Evolutionary conservation across 2,888 invertebrate genomes (phyloP), one percentile per base, ranked within the genome.

Genomic region (Morpho deidamia): DNA sequence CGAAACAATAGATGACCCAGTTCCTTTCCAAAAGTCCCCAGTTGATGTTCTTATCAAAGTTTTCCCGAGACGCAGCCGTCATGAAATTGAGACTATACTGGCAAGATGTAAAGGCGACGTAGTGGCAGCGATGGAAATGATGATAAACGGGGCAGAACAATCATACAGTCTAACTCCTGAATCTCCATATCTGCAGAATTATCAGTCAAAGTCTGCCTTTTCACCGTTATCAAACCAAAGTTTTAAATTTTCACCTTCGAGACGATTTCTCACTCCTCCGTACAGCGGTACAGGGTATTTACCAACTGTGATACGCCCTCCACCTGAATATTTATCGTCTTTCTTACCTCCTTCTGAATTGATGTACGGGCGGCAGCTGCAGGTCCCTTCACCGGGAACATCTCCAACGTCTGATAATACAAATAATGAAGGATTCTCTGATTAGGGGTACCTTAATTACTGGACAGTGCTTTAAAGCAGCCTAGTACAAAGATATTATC

Each of bases 81-180:
- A 93, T 46, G 96, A 97, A 70, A 95, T 98, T 1, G 97, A 98
- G 76, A 92, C 94, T 4, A 92, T 96, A 43, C 88, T 98, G 12
- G 94, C 95, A 63, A 92, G 95, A 58, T 96, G 95, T 78, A 93
- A 95, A 78, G 97, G 97, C 0, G 97, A 98, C 75, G 95, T 97
- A 0, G 93, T 98, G 0, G 95, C 96, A 65, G 97, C 98, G 0
- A 98, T 98, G 93, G 98, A 98, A 74, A 93, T 95, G 73, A 94
- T 98, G 91, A 92, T 96, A 10, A 93, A 94, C 60, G 93, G 94
- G 1, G 90, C 77, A 0, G 85, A 83, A 10, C 65, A 83, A 57
- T 62, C 71, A 54, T 87, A 85, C 65, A 81, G 76, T 49, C 63
- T 88, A 41, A 82, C 80, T 0, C 88, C 88, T 11, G 88, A 86